Percentiles rank a stretch among this genome's conserved stretches.
Conservation (phyloP, 92 coral and sea anemone species). For the Zoanthus sansibaricus region DNA sequence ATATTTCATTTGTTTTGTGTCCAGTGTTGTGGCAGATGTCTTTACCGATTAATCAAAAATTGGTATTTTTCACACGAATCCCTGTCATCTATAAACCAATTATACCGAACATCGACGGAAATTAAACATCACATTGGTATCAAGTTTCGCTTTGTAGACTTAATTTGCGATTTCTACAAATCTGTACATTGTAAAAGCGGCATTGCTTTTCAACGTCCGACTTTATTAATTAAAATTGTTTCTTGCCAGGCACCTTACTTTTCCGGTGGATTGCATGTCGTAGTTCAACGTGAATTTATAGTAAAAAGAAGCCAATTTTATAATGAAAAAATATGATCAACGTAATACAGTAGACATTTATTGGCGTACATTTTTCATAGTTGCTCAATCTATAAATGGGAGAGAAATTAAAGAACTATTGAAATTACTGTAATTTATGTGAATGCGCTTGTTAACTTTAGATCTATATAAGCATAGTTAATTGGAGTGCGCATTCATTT, state of each 20-base stretch:
- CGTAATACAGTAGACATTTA: not conserved
- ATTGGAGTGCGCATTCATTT: not conserved
- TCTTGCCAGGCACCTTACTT: conserved; percentile 5
- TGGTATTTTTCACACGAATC: not conserved
- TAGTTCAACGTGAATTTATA: not conserved
- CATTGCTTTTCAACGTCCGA: not conserved
- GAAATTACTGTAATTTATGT: not conserved
- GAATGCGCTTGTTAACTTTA: not conserved
- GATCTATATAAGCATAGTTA: not conserved
- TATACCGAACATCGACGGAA: not conserved
- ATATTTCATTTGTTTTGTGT: not conserved
- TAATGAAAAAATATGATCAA: no score
- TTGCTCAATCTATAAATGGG: not conserved
- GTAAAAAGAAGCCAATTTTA: not conserved
- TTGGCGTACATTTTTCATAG: not conserved
- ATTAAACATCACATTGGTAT: not conserved
- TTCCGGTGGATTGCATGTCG: not conserved
- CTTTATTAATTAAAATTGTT: not conserved
- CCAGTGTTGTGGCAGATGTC: conserved; percentile 6
- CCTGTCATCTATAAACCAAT: not conserved
- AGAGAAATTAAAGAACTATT: not conserved
- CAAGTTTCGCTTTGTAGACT: not conserved
- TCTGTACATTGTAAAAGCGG: conserved; percentile 8
- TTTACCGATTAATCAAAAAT: not conserved
- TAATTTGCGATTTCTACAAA: not conserved